Base-by-base conservation (phyloP, 2,797 vertebrate genomes). In the Loris lydekkerianus region DNA sequence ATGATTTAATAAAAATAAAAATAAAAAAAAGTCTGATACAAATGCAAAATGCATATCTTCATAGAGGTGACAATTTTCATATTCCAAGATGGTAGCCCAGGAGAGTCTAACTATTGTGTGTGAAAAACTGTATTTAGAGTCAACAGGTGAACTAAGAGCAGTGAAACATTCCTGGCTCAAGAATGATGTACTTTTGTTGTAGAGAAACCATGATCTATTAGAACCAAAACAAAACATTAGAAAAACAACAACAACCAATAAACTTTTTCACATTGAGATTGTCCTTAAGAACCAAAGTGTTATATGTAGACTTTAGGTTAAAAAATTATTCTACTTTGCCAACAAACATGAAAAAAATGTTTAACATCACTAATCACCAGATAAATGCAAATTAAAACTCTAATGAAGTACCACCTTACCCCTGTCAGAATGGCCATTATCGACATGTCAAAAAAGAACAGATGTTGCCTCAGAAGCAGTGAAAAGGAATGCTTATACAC, bases 61-160 rank as follows among this genome's bases (percentile, higher is more conserved):
- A 63, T 17, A 43, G 40, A 34, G 78, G 18, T 25, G 49, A 90
- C 15, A 92, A 84, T 77, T 67, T 49, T 69, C 46, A 80, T 76
- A 93, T 95, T 90, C 20, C 34, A 94, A 91, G 46, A 93, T 20
- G 37, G 63, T 81, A 94, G 21, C 60, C 25, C 83, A 37, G 49
- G 40, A 76, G 7, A 82, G 3, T 56, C 91, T 91, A 69, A 77
- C 27, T 84, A 86, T n/a, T 8, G 37, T 65, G 37, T 76, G 10
- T 15, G 31, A 69, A 89, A 94, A 92, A 34, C 31, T 85, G 6
- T 95, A 56, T 76, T 96, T 82, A 60, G 70, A 90, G 29, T 86
- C 29, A 85, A 77, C 1, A 61, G 89, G 14, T 89, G 89, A 80
- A 88, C n/a, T 37, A 89, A 92, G n/a, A 20, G 27, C 17, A 85